Base-by-base conservation (phyloP, 37 sponge, comb jelly and placozoan genomes). In the Geodia barretti region DNA sequence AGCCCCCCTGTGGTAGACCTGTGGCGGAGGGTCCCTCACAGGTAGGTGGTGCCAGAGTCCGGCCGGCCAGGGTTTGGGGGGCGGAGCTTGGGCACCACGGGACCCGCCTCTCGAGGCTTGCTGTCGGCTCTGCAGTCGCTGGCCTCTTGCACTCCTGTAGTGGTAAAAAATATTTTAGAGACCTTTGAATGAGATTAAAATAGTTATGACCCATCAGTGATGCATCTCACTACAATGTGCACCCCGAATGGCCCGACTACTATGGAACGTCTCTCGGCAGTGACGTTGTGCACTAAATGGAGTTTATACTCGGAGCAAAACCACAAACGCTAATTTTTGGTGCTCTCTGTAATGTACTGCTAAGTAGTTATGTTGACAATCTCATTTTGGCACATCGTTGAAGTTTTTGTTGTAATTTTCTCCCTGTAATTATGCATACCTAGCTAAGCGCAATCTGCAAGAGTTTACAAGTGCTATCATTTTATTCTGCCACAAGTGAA, bases 191-290 rank as follows among this genome's bases (percentile, higher is more conserved):
- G n/a, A n/a, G n/a, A n/a, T n/a, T n/a, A n/a, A n/a, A n/a, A n/a
- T n/a, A n/a, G n/a, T n/a, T n/a, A n/a, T n/a, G n/a, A n/a, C n/a
- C n/a, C n/a, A n/a, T n/a, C n/a, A n/a, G 80, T 33, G 75, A 39
- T 25, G 82, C 86, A 28, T 79, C 86, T 20, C 95, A 95, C 82
- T 95, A 72, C 71, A 87, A 79, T 74, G 80, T 95, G 24, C 95
- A 95, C 60, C 95, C 95, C 0, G 95, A 95, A 71, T 95, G 95
- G 95, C 95, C 95, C 11, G 93, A 92, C 62, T 92, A 87, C 77
- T 69, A 72, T 62, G 72, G 59, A 26, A 70, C 54, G 11, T 47
- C 54, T 47, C 54, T 47, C 7, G 31, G 31, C 68, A 68, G 68
- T 68, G 68, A 68, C 31, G 68, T 30, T 68, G 68, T 68, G 34